Percentiles rank a stretch among this genome's conserved stretches.
Evolutionary conservation across 2,797 vertebrate species (phyloP).

Genomic region (Acrossocheilus wenchowensis): DNA sequence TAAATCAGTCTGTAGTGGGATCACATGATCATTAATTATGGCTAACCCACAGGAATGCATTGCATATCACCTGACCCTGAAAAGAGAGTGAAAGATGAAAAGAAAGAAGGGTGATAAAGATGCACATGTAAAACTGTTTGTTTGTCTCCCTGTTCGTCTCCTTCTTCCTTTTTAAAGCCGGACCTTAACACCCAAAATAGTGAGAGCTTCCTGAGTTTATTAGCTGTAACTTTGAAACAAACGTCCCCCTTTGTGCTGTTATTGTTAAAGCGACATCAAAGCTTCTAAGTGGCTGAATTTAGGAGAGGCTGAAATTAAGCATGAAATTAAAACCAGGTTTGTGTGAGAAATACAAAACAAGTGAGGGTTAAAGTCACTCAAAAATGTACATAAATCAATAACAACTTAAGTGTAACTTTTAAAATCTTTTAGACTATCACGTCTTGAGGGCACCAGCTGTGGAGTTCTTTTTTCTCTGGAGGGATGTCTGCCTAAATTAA

Average conservation of each 20-base stretch:
- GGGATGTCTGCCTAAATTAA: background rate
- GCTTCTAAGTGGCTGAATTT: constrained; percentile 29
- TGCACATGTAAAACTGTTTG: background rate
- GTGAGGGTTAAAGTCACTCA: background rate
- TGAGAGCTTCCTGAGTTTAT: constrained; percentile 41
- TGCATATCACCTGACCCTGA: constrained; percentile 26
- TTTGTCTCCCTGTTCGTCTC: background rate
- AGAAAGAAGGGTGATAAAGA: background rate
- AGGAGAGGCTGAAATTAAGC: constrained; percentile 38
- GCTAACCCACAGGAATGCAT: constrained; percentile 18
- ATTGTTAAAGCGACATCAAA: constrained; percentile 35
- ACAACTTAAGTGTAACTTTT: background rate
- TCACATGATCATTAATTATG: constrained; percentile 22
- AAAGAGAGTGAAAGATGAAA: background rate
- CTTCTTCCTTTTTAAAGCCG: background rate
- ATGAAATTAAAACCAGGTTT: constrained; percentile 50
- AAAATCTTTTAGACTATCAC: background rate
- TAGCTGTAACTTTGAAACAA: constrained; percentile 44
- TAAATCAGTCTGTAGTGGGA: constrained; percentile 6
- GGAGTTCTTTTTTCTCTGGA: background rate
- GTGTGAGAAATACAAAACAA: background rate
- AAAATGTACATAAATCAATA: background rate
- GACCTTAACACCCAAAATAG: background rate
- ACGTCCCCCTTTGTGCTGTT: constrained; percentile 31
- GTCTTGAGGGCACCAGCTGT: background rate